Evolutionary conservation across 2,113 vertebrate genomes (phyloP).

Genomic region (Paedocypris sp.): DNA sequence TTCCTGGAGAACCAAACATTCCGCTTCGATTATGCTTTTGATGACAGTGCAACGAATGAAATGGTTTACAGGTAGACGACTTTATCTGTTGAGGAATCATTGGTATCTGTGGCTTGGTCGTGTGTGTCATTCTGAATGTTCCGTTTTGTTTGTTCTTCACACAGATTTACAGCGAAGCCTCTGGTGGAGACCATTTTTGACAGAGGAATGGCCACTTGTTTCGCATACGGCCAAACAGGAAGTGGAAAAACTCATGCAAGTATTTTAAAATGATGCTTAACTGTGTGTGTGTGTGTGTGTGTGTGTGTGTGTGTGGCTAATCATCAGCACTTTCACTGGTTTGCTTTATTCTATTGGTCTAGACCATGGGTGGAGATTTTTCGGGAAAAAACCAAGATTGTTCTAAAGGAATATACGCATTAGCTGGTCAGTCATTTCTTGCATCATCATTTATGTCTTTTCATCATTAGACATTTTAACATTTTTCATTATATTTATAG

Average conservation of each 20-base stretch:
- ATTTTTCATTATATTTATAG: slow-evolving; percentile 49
- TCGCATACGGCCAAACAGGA: slow-evolving; percentile 95
- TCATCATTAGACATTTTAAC: not conserved
- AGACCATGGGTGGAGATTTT: slow-evolving; percentile 99
- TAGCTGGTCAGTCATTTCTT: slow-evolving; percentile 69
- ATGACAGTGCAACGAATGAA: slow-evolving; percentile 89
- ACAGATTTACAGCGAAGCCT: slow-evolving; percentile 91
- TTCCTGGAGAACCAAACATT: slow-evolving; percentile 99
- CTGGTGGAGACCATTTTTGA: slow-evolving; percentile 98
- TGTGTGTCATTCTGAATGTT: no score
- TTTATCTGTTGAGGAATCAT: not conserved
- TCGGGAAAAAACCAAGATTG: slow-evolving; percentile 97
- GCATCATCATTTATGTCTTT: not conserved
- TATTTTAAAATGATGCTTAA: no score
- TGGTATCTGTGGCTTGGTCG: no score
- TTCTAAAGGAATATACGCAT: slow-evolving; percentile 94
- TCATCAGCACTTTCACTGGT: no score
- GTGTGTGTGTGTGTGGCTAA: no score
- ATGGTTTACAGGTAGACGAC: slow-evolving; percentile 86
- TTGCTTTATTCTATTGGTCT: slow-evolving; percentile 28
- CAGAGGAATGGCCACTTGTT: slow-evolving; percentile 95
- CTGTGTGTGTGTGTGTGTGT: no score
- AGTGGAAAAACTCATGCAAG: slow-evolving; percentile 97
- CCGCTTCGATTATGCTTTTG: slow-evolving; percentile 96
- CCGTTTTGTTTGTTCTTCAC: slow-evolving; percentile 1